Percentiles rank a stretch among this genome's conserved stretches.
Conservation (phyloP, 2,113 vertebrate species). For the Hoplias malabaricus region DNA sequence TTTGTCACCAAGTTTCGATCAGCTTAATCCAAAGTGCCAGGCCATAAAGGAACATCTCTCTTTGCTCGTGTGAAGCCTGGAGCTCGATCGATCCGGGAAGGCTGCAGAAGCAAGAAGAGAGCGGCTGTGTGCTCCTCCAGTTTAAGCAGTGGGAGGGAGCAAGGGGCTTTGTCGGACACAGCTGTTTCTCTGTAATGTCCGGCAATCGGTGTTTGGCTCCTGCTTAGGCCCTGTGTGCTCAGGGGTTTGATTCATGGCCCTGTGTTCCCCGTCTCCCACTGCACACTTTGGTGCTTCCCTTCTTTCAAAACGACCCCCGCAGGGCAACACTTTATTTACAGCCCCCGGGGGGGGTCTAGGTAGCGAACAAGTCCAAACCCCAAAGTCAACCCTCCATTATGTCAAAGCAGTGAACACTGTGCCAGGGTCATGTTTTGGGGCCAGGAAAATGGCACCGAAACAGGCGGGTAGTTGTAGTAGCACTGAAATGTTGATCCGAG, state of each 20-base stretch:
- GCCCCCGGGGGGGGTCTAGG: no score
- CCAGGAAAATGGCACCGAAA: no score
- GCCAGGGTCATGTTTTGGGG: no score
- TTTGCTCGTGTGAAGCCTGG: background rate
- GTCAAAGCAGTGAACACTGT: no score
- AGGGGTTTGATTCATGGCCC: background rate
- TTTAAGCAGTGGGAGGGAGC: background rate
- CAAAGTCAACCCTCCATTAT: no score
- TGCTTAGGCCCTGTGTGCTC: background rate
- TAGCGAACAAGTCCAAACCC: no score
- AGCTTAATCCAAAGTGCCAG: conserved; percentile 4
- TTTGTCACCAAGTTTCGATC: background rate
- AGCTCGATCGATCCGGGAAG: background rate
- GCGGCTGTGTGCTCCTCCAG: background rate
- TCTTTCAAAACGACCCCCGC: background rate
- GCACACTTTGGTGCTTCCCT: background rate
- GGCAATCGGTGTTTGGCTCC: background rate
- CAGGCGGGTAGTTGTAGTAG: no score
- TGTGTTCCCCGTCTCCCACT: background rate
- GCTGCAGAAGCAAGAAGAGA: background rate
- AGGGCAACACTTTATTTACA: no score
- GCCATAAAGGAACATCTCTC: conserved; percentile 3
- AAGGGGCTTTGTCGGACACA: background rate
- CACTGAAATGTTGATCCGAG: no score
- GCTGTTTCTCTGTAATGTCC: background rate